Evolutionary conservation across 2,113 vertebrate species (phyloP).

Genomic region (Pitta sordida): DNA sequence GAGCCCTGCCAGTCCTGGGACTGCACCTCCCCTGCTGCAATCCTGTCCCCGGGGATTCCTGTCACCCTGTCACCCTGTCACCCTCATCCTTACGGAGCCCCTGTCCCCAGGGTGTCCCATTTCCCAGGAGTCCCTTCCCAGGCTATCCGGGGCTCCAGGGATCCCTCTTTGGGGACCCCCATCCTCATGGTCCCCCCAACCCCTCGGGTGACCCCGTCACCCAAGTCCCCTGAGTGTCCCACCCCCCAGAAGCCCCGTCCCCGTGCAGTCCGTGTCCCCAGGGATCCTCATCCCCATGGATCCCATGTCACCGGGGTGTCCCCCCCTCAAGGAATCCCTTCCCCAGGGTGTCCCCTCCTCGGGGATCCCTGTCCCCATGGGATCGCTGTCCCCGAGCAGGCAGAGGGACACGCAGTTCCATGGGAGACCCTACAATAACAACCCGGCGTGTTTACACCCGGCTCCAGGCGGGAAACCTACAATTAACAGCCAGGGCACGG

Average conservation of each 20-base stretch:
- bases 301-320: not conserved
- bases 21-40: not conserved
- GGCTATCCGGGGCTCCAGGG: too few species aligned
- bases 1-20: not conserved
- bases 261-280: too few species aligned
- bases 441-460: accelerated
- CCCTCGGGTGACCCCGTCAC: too few species aligned
- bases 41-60: not conserved
- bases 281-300: too few species aligned
- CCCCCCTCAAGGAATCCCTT: not conserved
- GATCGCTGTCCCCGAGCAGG: accelerated
- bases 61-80: accelerated
- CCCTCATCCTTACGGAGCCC: accelerated
- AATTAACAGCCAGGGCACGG: not conserved
- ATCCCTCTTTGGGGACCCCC: not conserved
- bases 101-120: not conserved
- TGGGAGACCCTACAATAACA: not conserved
- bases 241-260: not conserved
- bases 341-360: not conserved
- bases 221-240: too few species aligned
- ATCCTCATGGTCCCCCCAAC: too few species aligned
- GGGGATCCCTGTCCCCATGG: not conserved
- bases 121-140: not conserved
- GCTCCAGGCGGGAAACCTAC: not conserved
- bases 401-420: accelerated